phyloP scores from a whole-genome alignment of 2,888 invertebrate species.

The Kuschelorhynchus macadamiae region DNA sequence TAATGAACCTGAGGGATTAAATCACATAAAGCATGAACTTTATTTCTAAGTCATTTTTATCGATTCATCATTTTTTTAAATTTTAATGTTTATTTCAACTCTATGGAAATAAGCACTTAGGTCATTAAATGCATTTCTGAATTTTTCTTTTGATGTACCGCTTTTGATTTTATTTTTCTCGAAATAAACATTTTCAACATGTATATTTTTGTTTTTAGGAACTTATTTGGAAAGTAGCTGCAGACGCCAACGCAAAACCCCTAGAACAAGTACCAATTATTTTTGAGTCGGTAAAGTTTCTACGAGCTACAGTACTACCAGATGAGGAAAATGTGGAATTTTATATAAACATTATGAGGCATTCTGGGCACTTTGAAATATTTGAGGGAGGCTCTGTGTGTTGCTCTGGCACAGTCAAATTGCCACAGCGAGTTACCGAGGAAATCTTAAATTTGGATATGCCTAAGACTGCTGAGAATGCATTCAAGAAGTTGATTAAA shows the following conservation, averaged over 20 bases:
- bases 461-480: conserved; percentile 14
- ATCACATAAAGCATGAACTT: too few species aligned
- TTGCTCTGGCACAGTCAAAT: conserved; percentile 77
- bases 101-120: too few species aligned
- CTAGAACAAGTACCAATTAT: conserved; percentile 70
- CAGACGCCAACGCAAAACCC: conserved; percentile 65
- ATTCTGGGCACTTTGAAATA: conserved; percentile 60
- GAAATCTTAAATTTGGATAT: conserved; percentile 37
- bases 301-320: conserved; percentile 72
- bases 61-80: too few species aligned
- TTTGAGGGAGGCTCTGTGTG: conserved; percentile 76
- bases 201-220: conserved; percentile 52
- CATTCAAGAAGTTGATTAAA: conserved; percentile 32
- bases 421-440: conserved; percentile 68
- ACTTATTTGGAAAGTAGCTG: conserved; percentile 72
- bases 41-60: too few species aligned
- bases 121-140: too few species aligned
- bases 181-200: neutral
- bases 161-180: too few species aligned
- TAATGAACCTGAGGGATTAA: too few species aligned
- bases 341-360: conserved; percentile 56
- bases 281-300: conserved; percentile 73
- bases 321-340: conserved; percentile 62
- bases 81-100: too few species aligned
- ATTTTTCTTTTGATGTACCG: too few species aligned